phyloP scores from a whole-genome alignment of 2,888 invertebrate species.

The Amblyjoppa proteus region DNA sequence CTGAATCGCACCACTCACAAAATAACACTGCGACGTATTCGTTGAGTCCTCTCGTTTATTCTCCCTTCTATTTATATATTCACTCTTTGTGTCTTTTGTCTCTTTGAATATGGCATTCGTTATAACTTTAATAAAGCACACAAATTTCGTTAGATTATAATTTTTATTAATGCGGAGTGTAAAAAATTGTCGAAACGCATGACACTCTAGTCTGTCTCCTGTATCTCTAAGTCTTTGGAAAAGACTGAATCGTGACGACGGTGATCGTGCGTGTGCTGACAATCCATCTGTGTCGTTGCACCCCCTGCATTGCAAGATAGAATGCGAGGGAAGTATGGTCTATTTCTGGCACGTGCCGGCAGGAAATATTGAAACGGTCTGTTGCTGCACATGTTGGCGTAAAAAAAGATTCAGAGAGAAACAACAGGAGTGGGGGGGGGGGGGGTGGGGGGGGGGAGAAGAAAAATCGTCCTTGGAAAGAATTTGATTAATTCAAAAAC shows the following conservation, averaged over 20 bases:
- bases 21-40: slow-evolving; percentile 55
- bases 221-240: slow-evolving; percentile 43
- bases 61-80: slow-evolving; percentile 5
- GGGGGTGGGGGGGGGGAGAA: not conserved
- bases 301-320: slow-evolving; percentile 78
- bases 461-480: not conserved
- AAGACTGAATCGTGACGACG: slow-evolving; percentile 71
- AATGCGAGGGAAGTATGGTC: slow-evolving; percentile 73
- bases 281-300: slow-evolving; percentile 78
- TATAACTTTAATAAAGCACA: not conserved
- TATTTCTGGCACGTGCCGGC: slow-evolving; percentile 80
- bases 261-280: slow-evolving; percentile 65
- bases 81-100: not conserved
- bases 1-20: slow-evolving; percentile 39
- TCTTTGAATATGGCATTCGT: not conserved
- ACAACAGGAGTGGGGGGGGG: not conserved
- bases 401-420: slow-evolving; percentile 42
- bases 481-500: not conserved
- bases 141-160: not conserved
- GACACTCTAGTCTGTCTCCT: slow-evolving; percentile 14
- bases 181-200: not conserved
- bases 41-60: slow-evolving; percentile 65
- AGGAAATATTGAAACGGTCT: slow-evolving; percentile 66
- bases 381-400: slow-evolving; percentile 49
- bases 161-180: slow-evolving; percentile 9